Evolutionary conservation across 2,113 vertebrate species (phyloP).

Genomic region (Naja naja): DNA sequence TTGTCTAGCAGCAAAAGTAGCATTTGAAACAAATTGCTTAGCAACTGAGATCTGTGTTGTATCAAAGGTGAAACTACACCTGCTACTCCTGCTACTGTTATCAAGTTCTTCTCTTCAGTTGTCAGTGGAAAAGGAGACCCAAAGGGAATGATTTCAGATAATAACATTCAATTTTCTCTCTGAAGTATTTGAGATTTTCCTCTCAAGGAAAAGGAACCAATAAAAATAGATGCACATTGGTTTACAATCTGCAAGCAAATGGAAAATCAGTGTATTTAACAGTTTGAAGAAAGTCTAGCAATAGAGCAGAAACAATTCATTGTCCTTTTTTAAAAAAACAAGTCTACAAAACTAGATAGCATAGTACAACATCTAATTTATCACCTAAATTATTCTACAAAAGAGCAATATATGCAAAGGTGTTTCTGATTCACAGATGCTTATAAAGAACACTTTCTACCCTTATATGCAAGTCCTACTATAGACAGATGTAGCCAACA

Average conservation of each 20-base stretch:
- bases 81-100: slow-evolving; percentile 22
- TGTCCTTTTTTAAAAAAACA: background rate
- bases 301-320: background rate
- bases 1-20: background rate
- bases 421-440: background rate
- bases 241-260: background rate
- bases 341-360: background rate
- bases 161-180: background rate
- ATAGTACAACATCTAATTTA: background rate
- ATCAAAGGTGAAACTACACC: background rate
- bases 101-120: slow-evolving; percentile 8
- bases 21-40: background rate
- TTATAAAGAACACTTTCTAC: background rate
- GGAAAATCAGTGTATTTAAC: background rate
- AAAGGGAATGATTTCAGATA: background rate
- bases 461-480: background rate
- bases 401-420: background rate
- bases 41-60: background rate
- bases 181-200: background rate
- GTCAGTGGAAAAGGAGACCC: background rate
- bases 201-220: background rate
- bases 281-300: background rate
- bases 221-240: background rate
- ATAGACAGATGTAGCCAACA: background rate
- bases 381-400: background rate